Conservation (phyloP, 2,113 vertebrate genomes). For the Tachycineta bicolor region DNA sequence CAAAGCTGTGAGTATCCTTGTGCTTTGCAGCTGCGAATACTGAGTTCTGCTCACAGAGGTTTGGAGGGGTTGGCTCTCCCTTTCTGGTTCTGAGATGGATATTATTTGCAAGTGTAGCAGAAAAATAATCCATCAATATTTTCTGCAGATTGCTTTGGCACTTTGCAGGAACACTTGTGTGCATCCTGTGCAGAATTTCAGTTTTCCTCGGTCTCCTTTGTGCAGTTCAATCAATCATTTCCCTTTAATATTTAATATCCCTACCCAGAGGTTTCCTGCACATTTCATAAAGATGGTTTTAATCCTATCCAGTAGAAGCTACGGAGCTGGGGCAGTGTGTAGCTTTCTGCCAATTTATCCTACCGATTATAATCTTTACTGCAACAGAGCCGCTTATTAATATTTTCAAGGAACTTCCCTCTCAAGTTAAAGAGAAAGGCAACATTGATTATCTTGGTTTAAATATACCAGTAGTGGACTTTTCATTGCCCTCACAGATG, state of each 20-base stretch:
- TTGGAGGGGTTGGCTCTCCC: not conserved
- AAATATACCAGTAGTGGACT: not conserved
- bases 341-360: not conserved
- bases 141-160: not conserved
- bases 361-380: not conserved
- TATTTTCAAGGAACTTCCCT: not conserved
- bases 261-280: not conserved
- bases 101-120: not conserved
- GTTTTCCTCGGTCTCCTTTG: not conserved
- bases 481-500: not conserved
- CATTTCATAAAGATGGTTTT: not conserved
- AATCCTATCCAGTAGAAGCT: not conserved
- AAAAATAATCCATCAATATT: not conserved
- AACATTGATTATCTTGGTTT: not conserved
- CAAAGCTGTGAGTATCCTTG: conserved; percentile 80
- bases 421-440: not conserved
- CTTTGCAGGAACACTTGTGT: not conserved
- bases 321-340: not conserved
- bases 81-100: not conserved
- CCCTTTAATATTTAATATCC: not conserved
- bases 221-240: not conserved
- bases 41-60: not conserved
- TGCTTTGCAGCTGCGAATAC: not conserved
- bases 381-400: not conserved
- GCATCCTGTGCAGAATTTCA: not conserved